Evolutionary conservation across 2,797 vertebrate genomes (phyloP).

Genomic region (Rhinophrynus dorsalis): DNA sequence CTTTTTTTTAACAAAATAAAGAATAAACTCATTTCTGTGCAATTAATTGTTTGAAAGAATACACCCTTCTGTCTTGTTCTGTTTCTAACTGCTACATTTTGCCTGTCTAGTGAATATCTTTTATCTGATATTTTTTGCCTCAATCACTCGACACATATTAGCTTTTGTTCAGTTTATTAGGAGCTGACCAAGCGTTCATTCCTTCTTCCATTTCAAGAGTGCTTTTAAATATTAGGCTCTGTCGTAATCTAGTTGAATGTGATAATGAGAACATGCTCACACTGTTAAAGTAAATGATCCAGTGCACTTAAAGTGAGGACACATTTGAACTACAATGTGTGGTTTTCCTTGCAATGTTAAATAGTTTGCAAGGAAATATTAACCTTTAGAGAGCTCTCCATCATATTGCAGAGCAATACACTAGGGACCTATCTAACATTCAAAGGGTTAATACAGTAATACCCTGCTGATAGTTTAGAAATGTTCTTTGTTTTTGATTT

Average conservation of each 20-base stretch:
- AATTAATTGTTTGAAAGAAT: constrained; percentile 37
- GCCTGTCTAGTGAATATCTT: constrained; percentile 53
- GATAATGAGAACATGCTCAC: constrained; percentile 72
- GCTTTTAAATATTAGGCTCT: constrained; percentile 75
- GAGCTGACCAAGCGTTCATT: constrained; percentile 74
- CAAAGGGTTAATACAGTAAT: no score
- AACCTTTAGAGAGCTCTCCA: constrained; percentile 48
- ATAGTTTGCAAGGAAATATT: constrained; percentile 53
- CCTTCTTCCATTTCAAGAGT: constrained; percentile 70
- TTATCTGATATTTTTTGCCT: constrained; percentile 52
- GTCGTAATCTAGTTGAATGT: constrained; percentile 74
- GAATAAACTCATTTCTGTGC: constrained; percentile 23
- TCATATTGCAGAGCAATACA: no score
- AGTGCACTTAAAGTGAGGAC: constrained; percentile 64
- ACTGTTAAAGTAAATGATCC: constrained; percentile 78
- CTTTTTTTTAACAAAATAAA: background rate
- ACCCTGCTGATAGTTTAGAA: no score
- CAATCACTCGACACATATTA: constrained; percentile 69
- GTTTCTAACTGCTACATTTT: constrained; percentile 52
- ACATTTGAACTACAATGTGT: constrained; percentile 69
- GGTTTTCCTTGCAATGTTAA: constrained; percentile 64
- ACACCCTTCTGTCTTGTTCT: constrained; percentile 14
- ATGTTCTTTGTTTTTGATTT: constrained; percentile 54
- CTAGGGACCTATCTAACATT: no score
- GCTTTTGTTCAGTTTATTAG: constrained; percentile 70